Evolutionary conservation across 2,888 invertebrate species (phyloP), one percentile per base, ranked within the genome.

Genomic region (Caenorhabditis doughertyi): DNA sequence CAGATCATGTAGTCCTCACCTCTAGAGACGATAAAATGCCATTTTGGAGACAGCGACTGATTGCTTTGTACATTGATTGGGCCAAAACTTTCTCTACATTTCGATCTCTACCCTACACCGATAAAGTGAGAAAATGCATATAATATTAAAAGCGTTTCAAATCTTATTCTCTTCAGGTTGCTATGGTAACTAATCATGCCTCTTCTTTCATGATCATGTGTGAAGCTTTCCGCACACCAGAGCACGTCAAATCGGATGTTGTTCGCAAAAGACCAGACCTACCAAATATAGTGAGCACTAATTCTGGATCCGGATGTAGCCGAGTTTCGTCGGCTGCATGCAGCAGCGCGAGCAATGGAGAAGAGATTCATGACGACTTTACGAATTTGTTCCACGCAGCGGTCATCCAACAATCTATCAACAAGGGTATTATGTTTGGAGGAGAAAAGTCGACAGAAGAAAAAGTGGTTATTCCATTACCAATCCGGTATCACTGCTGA

Each of bases 131-230:
- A 56, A 21, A 51, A 49, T n/a, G n/a, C n/a, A n/a, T n/a, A 25
- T 16, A 39, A 42, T n/a, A n/a, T n/a, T n/a, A n/a, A n/a, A n/a
- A n/a, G n/a, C n/a, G n/a, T n/a, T n/a, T n/a, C n/a, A n/a, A n/a
- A n/a, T 53, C 25, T 32, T 32, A 18, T 0, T 13, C 18, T 64
- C 51, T 87, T 56, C 68, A 89, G 89, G 86, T 90, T 55, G 90
- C 90, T 5, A 82, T 91, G 67, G 89, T 91, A 27, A 91, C 88
- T 9, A 91, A 91, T 81, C 91, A 91, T 79, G 91, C 91, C 3
- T 87, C 87, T 35, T 89, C 89, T 9, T 91, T 89, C 65, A 89
- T 91, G 89, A 91, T 91, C 11, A 90, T 91, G 90, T 90, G 91
- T 65, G 91, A 91, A 81, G 91, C 91, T 16, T 91, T 91, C 60